Conservation (phyloP, 2,888 invertebrate species). For the Hymenopus coronatus region DNA sequence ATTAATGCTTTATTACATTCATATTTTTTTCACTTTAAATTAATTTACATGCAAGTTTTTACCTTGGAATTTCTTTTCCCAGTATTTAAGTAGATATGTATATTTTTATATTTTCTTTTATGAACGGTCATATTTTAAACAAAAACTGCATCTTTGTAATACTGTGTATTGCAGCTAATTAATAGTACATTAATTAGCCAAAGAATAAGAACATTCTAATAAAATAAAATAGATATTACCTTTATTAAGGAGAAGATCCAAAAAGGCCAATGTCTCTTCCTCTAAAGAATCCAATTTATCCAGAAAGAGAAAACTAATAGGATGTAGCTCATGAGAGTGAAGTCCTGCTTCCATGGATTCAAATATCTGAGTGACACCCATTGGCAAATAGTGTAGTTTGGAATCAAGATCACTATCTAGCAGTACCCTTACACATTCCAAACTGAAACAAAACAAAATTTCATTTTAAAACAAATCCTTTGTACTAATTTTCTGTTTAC, state of each 20-base stretch:
- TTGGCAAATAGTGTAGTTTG: neutral
- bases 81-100: no score
- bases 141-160: no score
- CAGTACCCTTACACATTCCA: neutral
- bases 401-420: neutral
- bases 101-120: no score
- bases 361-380: neutral
- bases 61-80: no score
- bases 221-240: neutral
- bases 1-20: no score
- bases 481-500: no score
- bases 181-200: no score
- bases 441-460: neutral
- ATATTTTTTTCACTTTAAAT: no score
- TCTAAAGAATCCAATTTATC: neutral
- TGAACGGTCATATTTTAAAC: no score
- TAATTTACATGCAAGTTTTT: no score
- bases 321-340: neutral
- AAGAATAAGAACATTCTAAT: neutral
- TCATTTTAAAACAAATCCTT: no score
- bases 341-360: neutral
- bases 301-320: neutral
- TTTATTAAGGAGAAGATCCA: neutral
- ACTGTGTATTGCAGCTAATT: no score
- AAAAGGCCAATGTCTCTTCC: neutral